Base-by-base conservation (phyloP, 2,888 invertebrate genomes). In the Gastracanthus pulcherrimus region DNA sequence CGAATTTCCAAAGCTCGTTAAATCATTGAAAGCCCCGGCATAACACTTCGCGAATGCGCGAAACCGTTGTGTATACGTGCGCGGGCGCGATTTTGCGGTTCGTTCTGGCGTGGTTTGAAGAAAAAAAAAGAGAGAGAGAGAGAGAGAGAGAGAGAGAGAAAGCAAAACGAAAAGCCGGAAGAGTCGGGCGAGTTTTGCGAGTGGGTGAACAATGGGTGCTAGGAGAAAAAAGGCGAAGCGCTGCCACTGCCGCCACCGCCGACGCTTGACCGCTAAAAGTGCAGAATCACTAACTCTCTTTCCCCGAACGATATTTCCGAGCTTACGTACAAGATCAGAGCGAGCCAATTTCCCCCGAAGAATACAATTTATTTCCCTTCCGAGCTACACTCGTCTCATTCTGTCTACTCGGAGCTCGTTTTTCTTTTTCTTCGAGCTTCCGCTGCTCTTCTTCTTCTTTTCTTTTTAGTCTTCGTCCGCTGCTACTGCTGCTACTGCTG, bases 321-420 rank as follows among this genome's bases (percentile, higher is more conserved):
- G 75, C 71, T 80, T 80, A 75, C 80, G 80, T 75, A 78, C 77
- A 66, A 72, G 76, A 80, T 83, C 76, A 81, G 75, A 77, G 64
- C 70, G 60, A 84, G 84, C 84, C 84, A 85, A 84, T 85, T 83
- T 83, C 75, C 83, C 72, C 80, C 38, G 45, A 79, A 76, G 76
- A 82, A 84, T 85, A 84, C 85, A 84, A 83, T 84, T 84, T 83
- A 83, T 86, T 82, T 81, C 66, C 78, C 69, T 66, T 74, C 45
- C 69, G 23, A 58, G 36, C 48, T 45, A 31, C 64, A 26, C 51
- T 72, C 48, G 71, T 66, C 71, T 83, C 67, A 64, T 71, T 67
- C 79, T 72, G 41, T 74, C 79, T 82, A 34, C 51, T 76, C 69
- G 34, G n/a, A 62, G 58, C 71, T 75, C 55, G 45, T 75, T 82